Percentiles rank a stretch among this genome's conserved stretches.
These are phyloP conservation scores for Aplochiton taeniatus DNA, from an alignment of 2,797 vertebrate species.

Conservation along the genomic window DNA sequence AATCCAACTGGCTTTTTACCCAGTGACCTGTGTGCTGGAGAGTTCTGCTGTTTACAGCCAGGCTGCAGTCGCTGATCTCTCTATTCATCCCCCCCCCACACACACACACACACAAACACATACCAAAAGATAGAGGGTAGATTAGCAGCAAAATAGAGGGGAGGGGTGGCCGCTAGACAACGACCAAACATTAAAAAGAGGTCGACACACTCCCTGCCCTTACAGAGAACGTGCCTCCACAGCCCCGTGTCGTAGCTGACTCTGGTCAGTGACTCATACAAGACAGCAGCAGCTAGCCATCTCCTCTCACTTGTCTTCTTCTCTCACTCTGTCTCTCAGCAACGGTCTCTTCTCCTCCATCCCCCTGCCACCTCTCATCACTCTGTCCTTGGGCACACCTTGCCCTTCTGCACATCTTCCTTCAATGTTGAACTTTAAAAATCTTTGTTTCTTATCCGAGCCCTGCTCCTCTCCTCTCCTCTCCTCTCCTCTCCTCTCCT, in stretches of 20 bases:
- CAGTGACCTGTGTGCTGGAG: slow-evolving; percentile 33
- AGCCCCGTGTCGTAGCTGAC: slow-evolving; percentile 9
- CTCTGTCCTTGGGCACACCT: not conserved
- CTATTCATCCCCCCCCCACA: slow-evolving; percentile 14
- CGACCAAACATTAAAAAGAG: slow-evolving; percentile 26
- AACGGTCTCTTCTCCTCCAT: not conserved
- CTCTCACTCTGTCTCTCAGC: too few species aligned
- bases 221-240: not conserved
- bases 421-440: not conserved
- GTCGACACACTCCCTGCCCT: not conserved
- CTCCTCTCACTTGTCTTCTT: too few species aligned
- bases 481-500: not conserved
- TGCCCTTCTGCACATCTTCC: not conserved
- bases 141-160: slow-evolving; percentile 28
- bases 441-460: not conserved
- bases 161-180: slow-evolving; percentile 34
- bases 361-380: not conserved
- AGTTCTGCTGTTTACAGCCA: slow-evolving; percentile 33
- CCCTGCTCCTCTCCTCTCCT: not conserved
- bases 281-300: not conserved
- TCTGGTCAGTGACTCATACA: too few species aligned
- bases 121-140: slow-evolving; percentile 37
- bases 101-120: slow-evolving; percentile 24
- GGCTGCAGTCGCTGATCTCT: slow-evolving; percentile 24
- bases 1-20: slow-evolving; percentile 22